Evolutionary conservation across 2,797 vertebrate genomes (phyloP).

Genomic region (Hyperoplus immaculatus): DNA sequence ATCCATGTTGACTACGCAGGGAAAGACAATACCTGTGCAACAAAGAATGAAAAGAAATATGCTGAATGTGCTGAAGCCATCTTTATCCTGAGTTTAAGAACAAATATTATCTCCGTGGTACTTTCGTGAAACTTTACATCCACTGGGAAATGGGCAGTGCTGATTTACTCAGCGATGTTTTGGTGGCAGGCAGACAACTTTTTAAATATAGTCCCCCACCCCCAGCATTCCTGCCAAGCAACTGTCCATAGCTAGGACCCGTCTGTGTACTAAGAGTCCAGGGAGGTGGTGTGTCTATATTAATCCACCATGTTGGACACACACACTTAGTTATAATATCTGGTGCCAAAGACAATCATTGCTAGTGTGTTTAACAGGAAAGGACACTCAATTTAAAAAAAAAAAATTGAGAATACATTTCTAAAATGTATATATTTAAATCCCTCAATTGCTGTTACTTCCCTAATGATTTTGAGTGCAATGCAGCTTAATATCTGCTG

Average conservation of each 20-base stretch:
- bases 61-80: slow-evolving; percentile 45
- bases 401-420: slow-evolving; percentile 45
- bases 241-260: slow-evolving; percentile 75
- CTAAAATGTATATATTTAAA: slow-evolving; percentile 23
- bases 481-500: slow-evolving; percentile 48
- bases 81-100: slow-evolving; percentile 62
- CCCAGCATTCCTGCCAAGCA: slow-evolving; percentile 82
- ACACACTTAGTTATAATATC: slow-evolving; percentile 46
- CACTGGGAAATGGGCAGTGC: slow-evolving; percentile 69
- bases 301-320: slow-evolving; percentile 74
- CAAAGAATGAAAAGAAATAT: slow-evolving; percentile 53
- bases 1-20: background rate
- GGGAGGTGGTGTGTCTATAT: slow-evolving; percentile 76
- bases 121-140: slow-evolving; percentile 58
- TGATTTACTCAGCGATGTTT: slow-evolving; percentile 74
- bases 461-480: slow-evolving; percentile 48
- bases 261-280: slow-evolving; percentile 71
- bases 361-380: slow-evolving; percentile 35
- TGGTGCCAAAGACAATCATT: slow-evolving; percentile 29
- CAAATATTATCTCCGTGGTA: slow-evolving; percentile 55
- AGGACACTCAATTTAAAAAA: slow-evolving; percentile 35
- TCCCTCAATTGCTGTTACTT: too few species aligned
- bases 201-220: slow-evolving; percentile 83
- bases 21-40: slow-evolving; percentile 15
- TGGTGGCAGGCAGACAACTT: slow-evolving; percentile 77